Base-by-base conservation (phyloP, 1,140 invertebrate genomes). In the Cardiocondyla obscurior region DNA sequence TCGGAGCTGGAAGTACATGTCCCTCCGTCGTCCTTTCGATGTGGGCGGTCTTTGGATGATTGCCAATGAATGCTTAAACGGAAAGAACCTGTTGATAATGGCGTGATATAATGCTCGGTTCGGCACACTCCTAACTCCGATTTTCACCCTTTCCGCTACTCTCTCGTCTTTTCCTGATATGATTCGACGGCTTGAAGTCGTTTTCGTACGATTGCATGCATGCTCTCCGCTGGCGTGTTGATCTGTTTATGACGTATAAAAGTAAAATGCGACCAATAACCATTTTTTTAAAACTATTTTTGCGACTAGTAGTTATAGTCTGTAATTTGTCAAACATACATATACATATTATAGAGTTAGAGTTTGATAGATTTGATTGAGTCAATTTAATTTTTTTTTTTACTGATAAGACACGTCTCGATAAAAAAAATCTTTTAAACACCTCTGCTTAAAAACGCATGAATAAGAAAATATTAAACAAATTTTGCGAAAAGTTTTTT, bases 31-130 rank as follows among this genome's bases (percentile, higher is more conserved):
- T 76, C 33, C 33, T n/a, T 82, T 58, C 33, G 46, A 55, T 12
- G 44, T 46, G 25, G 55, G 42, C 30, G 67, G 42, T 3, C 8
- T n/a, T 25, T 93, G 93, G 90, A 93, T 91, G 90, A 92, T 90
- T 93, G 92, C 92, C 92, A 94, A 92, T 93, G 92, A 93, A 93
- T 93, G 87, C 86, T 87, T 89, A 91, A 93, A 89, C 81, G 85
- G 69, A 88, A 90, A 84, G 83, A 82, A 93, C 92, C 92, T 93
- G 93, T 94, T 93, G 93, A 93, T 92, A 91, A 93, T 90, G 86
- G 85, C 83, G 58, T 72, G 70, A 83, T 82, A 60, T 85, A 85
- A 88, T 84, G 57, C 70, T 70, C 25, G 25, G n/a, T 44, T 64
- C 65, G 39, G 12, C 58, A 60, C 22, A 14, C 30, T 69, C 16